phyloP scores from a whole-genome alignment of 2,113 vertebrate species.

The Oryzias celebensis region DNA sequence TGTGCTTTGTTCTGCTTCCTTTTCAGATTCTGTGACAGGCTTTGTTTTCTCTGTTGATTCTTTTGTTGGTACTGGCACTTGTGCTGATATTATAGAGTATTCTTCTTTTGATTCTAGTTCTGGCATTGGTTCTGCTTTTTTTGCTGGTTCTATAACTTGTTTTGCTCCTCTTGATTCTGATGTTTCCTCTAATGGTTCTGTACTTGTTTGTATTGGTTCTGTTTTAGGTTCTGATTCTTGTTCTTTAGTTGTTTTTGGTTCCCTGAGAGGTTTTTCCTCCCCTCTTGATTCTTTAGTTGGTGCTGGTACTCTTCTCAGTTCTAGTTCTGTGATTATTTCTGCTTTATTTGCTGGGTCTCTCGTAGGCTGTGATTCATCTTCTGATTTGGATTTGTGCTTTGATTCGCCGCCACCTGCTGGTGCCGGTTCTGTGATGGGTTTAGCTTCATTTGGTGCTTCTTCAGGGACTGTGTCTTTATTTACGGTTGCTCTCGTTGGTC shows the following conservation, averaged over 20 bases:
- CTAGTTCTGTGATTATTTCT: neutral
- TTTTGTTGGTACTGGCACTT: neutral
- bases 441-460: neutral
- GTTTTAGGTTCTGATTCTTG: neutral
- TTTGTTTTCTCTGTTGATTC: neutral
- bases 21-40: no score
- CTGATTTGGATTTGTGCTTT: neutral
- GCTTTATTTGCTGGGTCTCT: neutral
- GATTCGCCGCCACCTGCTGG: no score
- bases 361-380: neutral
- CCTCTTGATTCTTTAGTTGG: neutral
- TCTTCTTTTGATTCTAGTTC: neutral
- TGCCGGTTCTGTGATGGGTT: neutral
- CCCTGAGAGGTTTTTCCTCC: no score
- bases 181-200: neutral
- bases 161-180: neutral
- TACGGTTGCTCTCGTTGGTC: neutral
- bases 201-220: neutral
- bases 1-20: neutral
- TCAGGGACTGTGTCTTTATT: neutral
- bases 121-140: neutral
- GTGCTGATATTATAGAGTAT: neutral
- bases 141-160: neutral
- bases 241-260: neutral
- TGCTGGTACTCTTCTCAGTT: neutral